Base-by-base conservation (phyloP, 1,140 invertebrate genomes). In the Pseudomyrmex gracilis region DNA sequence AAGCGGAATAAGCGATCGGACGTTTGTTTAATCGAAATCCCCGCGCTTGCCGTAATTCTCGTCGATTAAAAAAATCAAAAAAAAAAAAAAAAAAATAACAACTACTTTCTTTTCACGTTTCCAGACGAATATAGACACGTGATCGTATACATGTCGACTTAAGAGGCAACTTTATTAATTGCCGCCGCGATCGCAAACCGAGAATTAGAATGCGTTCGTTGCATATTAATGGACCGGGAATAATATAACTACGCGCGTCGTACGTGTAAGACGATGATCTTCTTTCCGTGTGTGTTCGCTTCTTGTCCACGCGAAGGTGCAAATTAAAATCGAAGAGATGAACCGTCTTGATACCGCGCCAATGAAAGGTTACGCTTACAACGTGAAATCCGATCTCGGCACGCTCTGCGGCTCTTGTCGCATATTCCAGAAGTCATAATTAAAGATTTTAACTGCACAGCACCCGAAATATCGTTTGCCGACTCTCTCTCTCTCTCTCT, bases 261-360 rank as follows among this genome's bases (percentile, higher is more conserved):
- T 63, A 17, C 24, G 3, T 47, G 17, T 34, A 34, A 34, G 34
- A 34, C 34, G 51, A 55, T 43, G 74, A 57, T 57, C 63, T 13
- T 17, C 43, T 45, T 12, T 64, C 61, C 63, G 17, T 34, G 34
- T 34, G 34, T 34, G 7, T 34, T 34, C 5, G 34, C 34, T 76
- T 57, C 17, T 61, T 53, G 66, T 8, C 45, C 49, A 7, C 17
- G 17, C 66, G 34, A 3, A 58, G 47, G n/a, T 17, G 63, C 64
- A 82, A 83, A 89, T 89, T 89, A 88, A 88, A 88, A 86, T 84
- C 78, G 13, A 34, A 34, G 63, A 84, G 73, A 80, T 82, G 87
- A 88, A 34, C 58, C 70, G 49, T 13, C 47, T 70, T 68, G 74
- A 84, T 84, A 80, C 34, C 34, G 34, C 13, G 47, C 64, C 51